These are phyloP conservation scores for Muricea muricata DNA, from an alignment of 92 coral and sea anemone species.

Conservation along the genomic window DNA sequence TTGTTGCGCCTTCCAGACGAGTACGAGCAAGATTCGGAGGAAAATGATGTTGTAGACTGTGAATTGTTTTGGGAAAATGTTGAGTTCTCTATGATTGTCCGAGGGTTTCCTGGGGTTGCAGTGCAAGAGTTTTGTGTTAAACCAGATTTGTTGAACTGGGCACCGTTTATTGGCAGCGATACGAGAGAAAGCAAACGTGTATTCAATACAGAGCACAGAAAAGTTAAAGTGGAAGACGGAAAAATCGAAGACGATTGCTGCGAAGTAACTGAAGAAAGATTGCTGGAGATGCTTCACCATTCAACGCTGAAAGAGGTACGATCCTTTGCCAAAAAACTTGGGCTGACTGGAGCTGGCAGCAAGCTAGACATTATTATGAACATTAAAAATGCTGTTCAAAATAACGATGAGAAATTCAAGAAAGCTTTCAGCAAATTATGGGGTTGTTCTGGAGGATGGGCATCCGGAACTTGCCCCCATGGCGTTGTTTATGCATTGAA, in stretches of 20 bases:
- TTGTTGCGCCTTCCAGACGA: conserved; percentile 49
- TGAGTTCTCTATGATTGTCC: conserved; percentile 46
- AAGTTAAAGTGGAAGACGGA: conserved; percentile 39
- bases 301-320: conserved; percentile 50
- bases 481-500: conserved; percentile 62
- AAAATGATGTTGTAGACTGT: conserved; percentile 35
- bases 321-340: conserved; percentile 39
- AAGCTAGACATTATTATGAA: conserved; percentile 61
- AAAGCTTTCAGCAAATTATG: conserved; percentile 68
- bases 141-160: conserved; percentile 61
- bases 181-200: conserved; percentile 19
- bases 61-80: conserved; percentile 61
- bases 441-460: conserved; percentile 77
- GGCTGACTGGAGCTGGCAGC: conserved; percentile 39
- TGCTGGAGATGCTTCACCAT: conserved; percentile 56
- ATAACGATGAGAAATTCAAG: conserved; percentile 54
- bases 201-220: conserved; percentile 63
- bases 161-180: conserved; percentile 67
- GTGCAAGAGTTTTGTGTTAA: conserved; percentile 6
- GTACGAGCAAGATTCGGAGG: conserved; percentile 26
- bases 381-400: conserved; percentile 46
- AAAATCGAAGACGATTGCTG: conserved; percentile 53
- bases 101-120: conserved; percentile 44
- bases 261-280: conserved; percentile 3
- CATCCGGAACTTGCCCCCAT: conserved; percentile 70